Evolutionary conservation across 1,140 invertebrate genomes (phyloP).

Genomic region (Pseudomyrmex cubaensis): DNA sequence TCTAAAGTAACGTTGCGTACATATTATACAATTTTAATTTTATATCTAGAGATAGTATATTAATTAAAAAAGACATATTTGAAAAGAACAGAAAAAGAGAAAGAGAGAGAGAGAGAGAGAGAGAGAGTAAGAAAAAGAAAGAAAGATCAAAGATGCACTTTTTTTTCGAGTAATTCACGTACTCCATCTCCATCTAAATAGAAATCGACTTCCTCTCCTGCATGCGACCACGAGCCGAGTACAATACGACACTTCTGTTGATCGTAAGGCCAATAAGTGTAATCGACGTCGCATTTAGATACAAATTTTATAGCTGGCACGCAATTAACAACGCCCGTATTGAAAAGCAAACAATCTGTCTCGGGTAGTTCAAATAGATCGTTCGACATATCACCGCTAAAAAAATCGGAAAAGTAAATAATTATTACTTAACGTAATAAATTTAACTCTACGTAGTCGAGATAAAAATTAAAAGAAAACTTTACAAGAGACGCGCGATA

Average conservation of each 20-base stretch:
- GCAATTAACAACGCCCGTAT: conserved; percentile 76
- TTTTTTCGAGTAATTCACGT: conserved; percentile 25
- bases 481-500: neutral
- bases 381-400: conserved; percentile 76
- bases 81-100: neutral
- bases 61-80: neutral
- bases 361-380: conserved; percentile 69
- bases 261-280: conserved; percentile 82
- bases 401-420: conserved; percentile 31
- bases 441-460: neutral
- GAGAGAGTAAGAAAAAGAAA: too few relatives aligned
- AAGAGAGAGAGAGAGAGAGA: neutral
- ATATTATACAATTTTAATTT: neutral
- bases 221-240: conserved; percentile 86
- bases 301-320: conserved; percentile 73
- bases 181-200: conserved; percentile 76
- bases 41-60: too few relatives aligned
- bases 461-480: neutral
- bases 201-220: conserved; percentile 87
- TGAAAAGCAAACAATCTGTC: conserved; percentile 76
- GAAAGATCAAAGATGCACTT: too few relatives aligned
- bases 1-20: neutral
- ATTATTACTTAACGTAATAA: neutral
- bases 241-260: conserved; percentile 79
- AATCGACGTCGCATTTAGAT: conserved; percentile 78